Evolutionary conservation across 2,888 invertebrate genomes (phyloP), one percentile per base, ranked within the genome.

Genomic region (Folsomia candida): DNA sequence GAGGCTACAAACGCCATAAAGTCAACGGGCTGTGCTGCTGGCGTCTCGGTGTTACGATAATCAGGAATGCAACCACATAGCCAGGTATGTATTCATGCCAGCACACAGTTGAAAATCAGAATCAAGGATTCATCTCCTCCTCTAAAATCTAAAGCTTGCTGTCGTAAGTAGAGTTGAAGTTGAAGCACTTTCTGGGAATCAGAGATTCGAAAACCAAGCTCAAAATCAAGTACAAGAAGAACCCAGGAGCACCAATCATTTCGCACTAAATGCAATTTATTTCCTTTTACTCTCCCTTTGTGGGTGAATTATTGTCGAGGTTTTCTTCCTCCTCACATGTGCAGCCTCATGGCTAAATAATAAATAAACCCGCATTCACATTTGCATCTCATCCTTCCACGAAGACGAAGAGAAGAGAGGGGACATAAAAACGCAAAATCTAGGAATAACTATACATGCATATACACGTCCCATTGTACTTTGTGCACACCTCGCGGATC

Each of bases 1-100:
- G 47, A 60, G 61, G 58, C n/a, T n/a, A n/a, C 66, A 57, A 69
- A 62, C n/a, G n/a, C 69, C 69, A 70, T 62, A 51, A 64, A 64
- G 64, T 64, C 64, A 64, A 47, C 47, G 28, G 28, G 6, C 62
- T 27, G 59, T 59, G 25, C 26, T 24, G 9, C 9, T 20, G 11
- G 14, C 59, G 27, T 24, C 25, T 59, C 27, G 26, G 59, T 25
- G 51, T 54, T 18, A 57, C 27, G n/a, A 65, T 26, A 54, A 65
- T 65, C 65, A 65, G 57, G 65, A 65, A 54, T 65, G 25, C 54
- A 65, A 25, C 47, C 62, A 27, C 18, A 37, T 29, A 62, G n/a
- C n/a, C n/a, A n/a, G n/a, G n/a, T n/a, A n/a, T 29, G 62, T 62
- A n/a, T n/a, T n/a, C n/a, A n/a, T n/a, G n/a, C n/a, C n/a, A n/a